Evolutionary conservation across 2,113 vertebrate species (phyloP).

Genomic region (Megalops atlanticus): DNA sequence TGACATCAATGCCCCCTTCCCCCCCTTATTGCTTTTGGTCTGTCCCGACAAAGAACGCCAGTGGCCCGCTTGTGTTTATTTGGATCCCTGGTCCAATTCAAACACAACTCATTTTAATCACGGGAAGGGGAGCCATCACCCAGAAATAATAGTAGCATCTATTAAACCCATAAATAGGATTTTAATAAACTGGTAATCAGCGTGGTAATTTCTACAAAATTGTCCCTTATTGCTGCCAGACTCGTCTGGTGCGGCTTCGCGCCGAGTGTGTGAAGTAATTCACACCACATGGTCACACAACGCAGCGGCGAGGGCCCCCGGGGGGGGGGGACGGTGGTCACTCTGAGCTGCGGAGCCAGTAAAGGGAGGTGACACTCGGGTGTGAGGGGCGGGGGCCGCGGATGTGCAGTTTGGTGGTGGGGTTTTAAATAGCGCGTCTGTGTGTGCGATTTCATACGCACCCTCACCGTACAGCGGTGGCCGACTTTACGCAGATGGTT

Average conservation of each 20-base stretch:
- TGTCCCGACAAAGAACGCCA: constrained; percentile 29
- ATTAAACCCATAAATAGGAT: constrained; percentile 74
- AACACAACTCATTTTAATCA: not conserved
- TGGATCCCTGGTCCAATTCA: constrained; percentile 2
- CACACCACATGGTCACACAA: constrained; percentile 73
- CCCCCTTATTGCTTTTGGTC: constrained; percentile 6
- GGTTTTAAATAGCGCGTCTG: constrained; percentile 28
- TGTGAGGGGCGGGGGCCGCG: constrained; percentile 43
- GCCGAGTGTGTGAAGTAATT: constrained; percentile 70
- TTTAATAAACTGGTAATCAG: constrained; percentile 78
- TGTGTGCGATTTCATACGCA: constrained; percentile 61
- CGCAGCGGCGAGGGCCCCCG: constrained; percentile 35
- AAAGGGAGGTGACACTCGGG: constrained; percentile 54
- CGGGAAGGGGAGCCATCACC: constrained; percentile 61
- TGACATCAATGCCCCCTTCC: not conserved
- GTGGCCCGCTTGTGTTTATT: constrained; percentile 29
- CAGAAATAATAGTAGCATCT: constrained; percentile 64
- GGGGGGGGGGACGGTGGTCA: constrained; percentile 39
- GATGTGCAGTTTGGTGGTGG: constrained; percentile 29
- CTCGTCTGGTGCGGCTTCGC: constrained; percentile 51
- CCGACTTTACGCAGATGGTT: constrained; percentile 73
- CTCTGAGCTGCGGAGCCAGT: constrained; percentile 34
- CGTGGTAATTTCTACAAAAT: constrained; percentile 73
- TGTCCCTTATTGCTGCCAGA: constrained; percentile 78
- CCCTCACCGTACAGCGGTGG: constrained; percentile 72